These are phyloP conservation scores for Ceratitis capitata DNA, from an alignment of 1,140 invertebrate genomes.

Conservation along the genomic window DNA sequence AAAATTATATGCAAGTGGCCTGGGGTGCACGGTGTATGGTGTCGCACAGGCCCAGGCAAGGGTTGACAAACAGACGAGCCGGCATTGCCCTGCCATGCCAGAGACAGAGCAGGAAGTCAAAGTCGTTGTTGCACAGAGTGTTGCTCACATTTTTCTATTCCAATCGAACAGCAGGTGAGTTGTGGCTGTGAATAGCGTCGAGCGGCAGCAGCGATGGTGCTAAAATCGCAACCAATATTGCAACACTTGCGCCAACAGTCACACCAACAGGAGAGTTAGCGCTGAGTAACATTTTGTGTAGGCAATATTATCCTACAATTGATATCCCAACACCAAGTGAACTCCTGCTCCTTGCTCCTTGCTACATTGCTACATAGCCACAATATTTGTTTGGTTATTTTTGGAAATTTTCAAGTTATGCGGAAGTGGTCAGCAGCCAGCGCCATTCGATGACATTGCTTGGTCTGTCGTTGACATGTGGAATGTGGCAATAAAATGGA, in stretches of 20 bases:
- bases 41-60: neutral
- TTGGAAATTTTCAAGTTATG: neutral
- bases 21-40: neutral
- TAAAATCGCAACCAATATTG: conserved; percentile 36
- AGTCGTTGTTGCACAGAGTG: conserved; percentile 17
- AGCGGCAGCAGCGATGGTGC: neutral
- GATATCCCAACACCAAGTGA: neutral
- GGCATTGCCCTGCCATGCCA: neutral
- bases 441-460: conserved; percentile 15
- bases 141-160: conserved; percentile 30
- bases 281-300: neutral
- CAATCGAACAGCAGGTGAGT: neutral
- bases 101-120: neutral
- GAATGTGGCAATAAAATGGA: neutral
- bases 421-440: conserved; percentile 3
- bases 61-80: neutral
- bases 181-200: neutral
- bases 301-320: neutral
- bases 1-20: neutral
- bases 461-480: conserved; percentile 1
- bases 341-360: neutral
- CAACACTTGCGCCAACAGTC: neutral
- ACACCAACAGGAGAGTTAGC: neutral
- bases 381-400: neutral
- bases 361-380: neutral